Base-by-base conservation (phyloP, 2,888 invertebrate species). In the Uropetala carovei region DNA sequence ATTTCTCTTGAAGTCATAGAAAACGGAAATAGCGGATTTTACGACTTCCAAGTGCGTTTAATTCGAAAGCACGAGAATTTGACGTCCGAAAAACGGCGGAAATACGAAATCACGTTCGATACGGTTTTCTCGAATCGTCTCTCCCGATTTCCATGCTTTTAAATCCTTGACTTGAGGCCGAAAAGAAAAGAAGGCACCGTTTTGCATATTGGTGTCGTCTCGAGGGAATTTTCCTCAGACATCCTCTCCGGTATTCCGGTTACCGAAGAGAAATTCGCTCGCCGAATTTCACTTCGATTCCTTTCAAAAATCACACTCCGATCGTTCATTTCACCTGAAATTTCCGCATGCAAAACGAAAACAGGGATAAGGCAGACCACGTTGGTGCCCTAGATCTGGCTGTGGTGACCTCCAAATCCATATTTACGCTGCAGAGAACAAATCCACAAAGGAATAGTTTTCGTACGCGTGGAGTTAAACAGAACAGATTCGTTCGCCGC, bases 321-420 rank as follows among this genome's bases (percentile, higher is more conserved):
- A 30, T 58, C 58, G 18, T 30, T 58, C 59, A 13, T 60, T 27
- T 86, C 59, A 22, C 86, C 59, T 86, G 86, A 86, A 86, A 86
- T 59, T 59, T 86, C 59, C 86, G 22, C 86, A 14, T 22, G 27
- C 60, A 59, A 8, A 58, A 85, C 58, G 58, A 57, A 86, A 57
- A 27, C 58, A 60, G 22, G n/a, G 59, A 86, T 22, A 86, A 27
- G 86, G 59, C 86, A 60, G 86, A 60, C 8, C 22, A 57, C 86
- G 86, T 43, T 8, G 27, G n/a, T 58, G 85, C 59, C 86, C 86
- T 86, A 86, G 59, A 60, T 86, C 59, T 27, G 11, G 18, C 59
- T 30, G 27, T 16, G 9, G 27, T 86, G 59, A 85, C 85, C 85
- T 85, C 58, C 85, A 85, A 86, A 86, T 60, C 86, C 16, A 85